Evolutionary conservation across 2,797 vertebrate species (phyloP), one percentile per base, ranked within the genome.

Genomic region (Onychomys arenicola): DNA sequence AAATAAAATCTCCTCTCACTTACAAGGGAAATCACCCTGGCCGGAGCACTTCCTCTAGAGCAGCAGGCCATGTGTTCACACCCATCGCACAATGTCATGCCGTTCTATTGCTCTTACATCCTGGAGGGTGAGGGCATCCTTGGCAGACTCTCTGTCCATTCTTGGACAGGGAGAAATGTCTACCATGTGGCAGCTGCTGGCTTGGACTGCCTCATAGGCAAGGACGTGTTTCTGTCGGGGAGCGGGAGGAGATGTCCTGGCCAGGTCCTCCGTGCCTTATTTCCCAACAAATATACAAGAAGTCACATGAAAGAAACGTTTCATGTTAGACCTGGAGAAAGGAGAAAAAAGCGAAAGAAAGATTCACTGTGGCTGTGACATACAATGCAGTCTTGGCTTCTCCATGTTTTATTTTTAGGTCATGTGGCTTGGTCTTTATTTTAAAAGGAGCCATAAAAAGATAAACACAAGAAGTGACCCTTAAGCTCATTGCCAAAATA

Each of bases 381-480:
- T 69, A 27, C 5, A 6, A 23, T 49, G 71, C 8, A n/a, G 77
- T 34, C 89, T 34, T 63, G 82, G 65, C 81, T 94, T 89, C 55
- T 9, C 46, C 14, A 11, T 1, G 0, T 61, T 93, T 94, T 97
- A 93, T 80, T 91, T 95, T 94, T 83, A 95, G 67, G 55, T 52
- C 34, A 6, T 11, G 90, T 25, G 69, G 75, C 80, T 94, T 85
- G 32, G 11, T 63, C 93, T 92, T 95, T 93, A 78, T 96, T 96
- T 90, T 92, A 80, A 90, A 80, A 93, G 78, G 27, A 84, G 19
- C 63, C 71, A 21, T 46, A 59, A 88, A 84, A 96, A 96, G 92
- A 82, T 40, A 83, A 52, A 89, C 94, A 84, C 6, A n/a, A 85
- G 83, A 69, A 80, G 61, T 27, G 63, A 84, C 63, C 89, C 34